phyloP scores from a whole-genome alignment of 2,888 invertebrate genomes.

The Bhutanitis thaidina region DNA sequence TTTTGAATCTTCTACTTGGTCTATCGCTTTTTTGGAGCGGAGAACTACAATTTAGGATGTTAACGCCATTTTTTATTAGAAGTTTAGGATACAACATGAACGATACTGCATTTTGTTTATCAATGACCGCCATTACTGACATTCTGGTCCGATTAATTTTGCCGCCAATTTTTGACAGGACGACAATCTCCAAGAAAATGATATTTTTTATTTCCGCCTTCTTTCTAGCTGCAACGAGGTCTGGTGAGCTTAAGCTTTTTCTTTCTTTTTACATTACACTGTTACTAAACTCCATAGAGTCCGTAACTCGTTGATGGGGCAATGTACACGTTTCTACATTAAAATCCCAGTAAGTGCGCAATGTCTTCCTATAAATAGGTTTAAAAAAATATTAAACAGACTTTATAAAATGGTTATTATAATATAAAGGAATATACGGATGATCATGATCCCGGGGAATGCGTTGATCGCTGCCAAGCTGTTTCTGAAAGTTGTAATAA shows the following conservation, averaged over 20 bases:
- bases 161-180: constrained; percentile 87
- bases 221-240: constrained; percentile 85
- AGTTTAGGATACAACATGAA: constrained; percentile 82
- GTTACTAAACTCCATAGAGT: no score
- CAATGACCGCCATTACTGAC: constrained; percentile 87
- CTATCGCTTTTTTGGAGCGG: constrained; percentile 87
- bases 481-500: no score
- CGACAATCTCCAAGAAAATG: constrained; percentile 83
- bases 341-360: no score
- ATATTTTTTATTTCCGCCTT: constrained; percentile 86
- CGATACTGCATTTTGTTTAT: constrained; percentile 86
- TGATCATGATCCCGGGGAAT: no score
- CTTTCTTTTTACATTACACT: neutral
- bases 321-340: no score
- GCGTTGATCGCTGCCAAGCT: no score
- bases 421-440: no score
- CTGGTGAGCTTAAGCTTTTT: constrained; percentile 77
- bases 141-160: constrained; percentile 85
- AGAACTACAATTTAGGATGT: constrained; percentile 87
- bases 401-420: no score
- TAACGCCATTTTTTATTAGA: constrained; percentile 84
- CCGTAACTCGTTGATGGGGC: no score
- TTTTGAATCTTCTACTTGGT: constrained; percentile 85
- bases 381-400: no score
- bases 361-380: no score